These are phyloP conservation scores for Apotomis betuletana DNA, from an alignment of 2,888 invertebrate genomes.

Conservation along the genomic window DNA sequence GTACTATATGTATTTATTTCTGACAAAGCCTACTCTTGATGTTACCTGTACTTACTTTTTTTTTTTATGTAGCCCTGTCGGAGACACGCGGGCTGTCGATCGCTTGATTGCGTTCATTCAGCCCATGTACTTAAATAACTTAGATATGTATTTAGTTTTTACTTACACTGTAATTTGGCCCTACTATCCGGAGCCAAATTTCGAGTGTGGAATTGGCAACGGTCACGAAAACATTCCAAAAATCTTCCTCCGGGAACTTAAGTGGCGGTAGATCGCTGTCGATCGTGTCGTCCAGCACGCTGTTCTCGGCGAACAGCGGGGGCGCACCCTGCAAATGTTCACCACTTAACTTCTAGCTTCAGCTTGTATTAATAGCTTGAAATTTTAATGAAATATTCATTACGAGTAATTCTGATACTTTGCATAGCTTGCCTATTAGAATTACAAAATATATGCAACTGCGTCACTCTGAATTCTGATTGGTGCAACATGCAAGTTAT, in stretches of 20 bases:
- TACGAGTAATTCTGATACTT: neutral
- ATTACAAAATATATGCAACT: neutral
- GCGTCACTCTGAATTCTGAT: conserved; percentile 5
- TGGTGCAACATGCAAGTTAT: conserved; percentile 34
- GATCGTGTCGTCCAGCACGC: conserved; percentile 58
- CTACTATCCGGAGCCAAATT: conserved; percentile 87
- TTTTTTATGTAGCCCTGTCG: too few species aligned
- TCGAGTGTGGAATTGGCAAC: conserved; percentile 85
- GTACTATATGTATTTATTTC: too few species aligned
- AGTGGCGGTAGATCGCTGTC: conserved; percentile 75
- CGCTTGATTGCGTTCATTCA: too few species aligned
- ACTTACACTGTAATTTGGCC: conserved; percentile 85
- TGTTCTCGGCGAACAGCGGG: conserved; percentile 50
- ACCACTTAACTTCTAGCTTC: neutral
- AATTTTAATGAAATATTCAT: neutral
- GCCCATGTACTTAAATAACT: too few species aligned
- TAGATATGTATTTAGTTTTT: neutral
- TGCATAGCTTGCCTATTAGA: neutral
- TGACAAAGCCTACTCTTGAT: too few species aligned
- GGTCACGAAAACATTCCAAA: conserved; percentile 85
- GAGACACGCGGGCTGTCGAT: too few species aligned
- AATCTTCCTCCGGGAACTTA: conserved; percentile 74
- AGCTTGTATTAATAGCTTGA: neutral
- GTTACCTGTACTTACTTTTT: too few species aligned
- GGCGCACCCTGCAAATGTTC: conserved; percentile 47